phyloP scores from a whole-genome alignment of 2,888 invertebrate species.

The Caenorhabditis angaria region DNA sequence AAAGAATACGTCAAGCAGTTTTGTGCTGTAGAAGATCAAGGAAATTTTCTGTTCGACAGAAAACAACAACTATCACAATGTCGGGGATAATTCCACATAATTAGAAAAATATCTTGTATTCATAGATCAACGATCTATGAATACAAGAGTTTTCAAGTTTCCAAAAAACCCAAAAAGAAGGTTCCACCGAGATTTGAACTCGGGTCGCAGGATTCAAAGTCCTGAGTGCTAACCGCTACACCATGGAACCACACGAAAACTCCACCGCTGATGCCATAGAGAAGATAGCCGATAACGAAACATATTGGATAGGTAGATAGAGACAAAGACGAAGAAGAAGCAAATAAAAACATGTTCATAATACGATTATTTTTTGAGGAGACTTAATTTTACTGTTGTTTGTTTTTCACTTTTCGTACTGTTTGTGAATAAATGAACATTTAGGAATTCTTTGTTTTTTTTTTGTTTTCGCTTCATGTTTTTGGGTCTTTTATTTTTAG shows the following conservation, averaged over 20 bases:
- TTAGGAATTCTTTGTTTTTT: too few relatives aligned
- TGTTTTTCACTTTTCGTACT: background rate
- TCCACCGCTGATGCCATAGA: background rate
- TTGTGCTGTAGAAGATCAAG: background rate
- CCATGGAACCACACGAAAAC: conserved; percentile 42
- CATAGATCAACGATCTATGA: too few relatives aligned
- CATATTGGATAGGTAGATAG: background rate
- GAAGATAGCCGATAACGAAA: background rate
- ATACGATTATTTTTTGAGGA: background rate
- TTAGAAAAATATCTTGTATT: background rate
- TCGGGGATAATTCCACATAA: background rate
- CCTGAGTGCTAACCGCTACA: conserved; percentile 63
- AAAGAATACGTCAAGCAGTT: background rate
- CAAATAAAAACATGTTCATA: background rate
- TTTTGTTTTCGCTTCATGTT: background rate
- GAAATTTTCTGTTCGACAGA: background rate
- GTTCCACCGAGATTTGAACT: conserved; percentile 63
- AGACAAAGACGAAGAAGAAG: background rate
- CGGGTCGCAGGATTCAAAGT: conserved; percentile 61
- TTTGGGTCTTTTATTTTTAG: background rate
- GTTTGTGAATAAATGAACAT: background rate
- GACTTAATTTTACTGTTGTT: background rate
- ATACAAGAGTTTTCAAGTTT: too few relatives aligned
- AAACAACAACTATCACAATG: background rate
- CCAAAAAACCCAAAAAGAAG: conserved; percentile 37